phyloP scores from a whole-genome alignment of 2,888 invertebrate genomes.

The Seira musarum region DNA sequence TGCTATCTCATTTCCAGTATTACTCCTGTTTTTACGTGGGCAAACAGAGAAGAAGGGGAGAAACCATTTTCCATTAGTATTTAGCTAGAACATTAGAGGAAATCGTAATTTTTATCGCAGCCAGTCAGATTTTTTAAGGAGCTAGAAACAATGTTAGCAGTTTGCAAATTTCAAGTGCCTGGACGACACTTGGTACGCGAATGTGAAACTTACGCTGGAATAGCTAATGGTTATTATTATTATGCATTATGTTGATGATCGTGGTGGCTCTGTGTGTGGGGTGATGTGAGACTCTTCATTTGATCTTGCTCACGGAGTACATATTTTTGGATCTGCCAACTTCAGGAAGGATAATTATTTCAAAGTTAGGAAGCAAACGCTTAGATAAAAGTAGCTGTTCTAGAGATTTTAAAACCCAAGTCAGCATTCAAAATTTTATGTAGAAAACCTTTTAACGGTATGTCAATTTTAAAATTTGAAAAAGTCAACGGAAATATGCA shows the following conservation, averaged over 20 bases:
- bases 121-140: slow-evolving; percentile 16
- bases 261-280: slow-evolving; percentile 15
- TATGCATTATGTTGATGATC: slow-evolving; percentile 30
- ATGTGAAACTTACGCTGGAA: not conserved
- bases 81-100: slow-evolving; percentile 14
- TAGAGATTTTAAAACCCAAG: not conserved
- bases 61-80: slow-evolving; percentile 15
- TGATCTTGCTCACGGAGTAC: no score
- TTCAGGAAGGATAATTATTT: no score
- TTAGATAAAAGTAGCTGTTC: not conserved
- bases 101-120: slow-evolving; percentile 14
- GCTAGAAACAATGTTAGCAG: slow-evolving; percentile 2
- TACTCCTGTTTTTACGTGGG: slow-evolving; percentile 10
- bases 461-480: no score
- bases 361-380: not conserved
- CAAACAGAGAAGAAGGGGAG: not conserved
- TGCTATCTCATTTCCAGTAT: not conserved
- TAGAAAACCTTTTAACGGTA: not conserved
- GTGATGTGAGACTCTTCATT: not conserved
- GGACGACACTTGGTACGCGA: not conserved
- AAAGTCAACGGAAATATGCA: no score
- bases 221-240: slow-evolving; percentile 47
- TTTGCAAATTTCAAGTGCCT: not conserved
- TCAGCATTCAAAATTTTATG: not conserved
- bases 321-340: no score